A percentile compares a stretch with the other conserved stretches of the same genome.
Conservation (phyloP, 2,888 invertebrate species). For the Drosophila kanekoi region DNA sequence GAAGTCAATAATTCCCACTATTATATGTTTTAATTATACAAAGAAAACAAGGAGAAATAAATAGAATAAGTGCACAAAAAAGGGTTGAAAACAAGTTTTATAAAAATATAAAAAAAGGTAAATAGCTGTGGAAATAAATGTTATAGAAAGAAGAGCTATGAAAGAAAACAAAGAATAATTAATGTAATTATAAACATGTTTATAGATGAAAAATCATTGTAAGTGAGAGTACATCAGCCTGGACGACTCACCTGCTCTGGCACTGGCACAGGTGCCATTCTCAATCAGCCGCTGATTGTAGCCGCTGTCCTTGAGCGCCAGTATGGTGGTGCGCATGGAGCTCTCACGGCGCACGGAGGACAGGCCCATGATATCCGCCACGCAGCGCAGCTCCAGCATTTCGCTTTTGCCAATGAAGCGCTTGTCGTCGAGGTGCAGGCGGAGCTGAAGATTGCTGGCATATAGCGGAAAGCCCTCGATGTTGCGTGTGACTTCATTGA, state of each 20-base stretch:
- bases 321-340: constrained; percentile 80
- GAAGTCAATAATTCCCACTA: too few species aligned
- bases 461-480: constrained; percentile 83
- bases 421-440: constrained; percentile 84
- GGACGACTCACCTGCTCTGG: constrained; percentile 47
- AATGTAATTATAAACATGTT: too few species aligned
- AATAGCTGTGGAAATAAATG: too few species aligned
- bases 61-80: too few species aligned
- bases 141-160: too few species aligned
- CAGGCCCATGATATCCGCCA: constrained; percentile 82
- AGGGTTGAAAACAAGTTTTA: too few species aligned
- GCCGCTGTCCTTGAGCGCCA: constrained; percentile 83
- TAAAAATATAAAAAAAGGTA: too few species aligned
- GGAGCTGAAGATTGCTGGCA: constrained; percentile 83
- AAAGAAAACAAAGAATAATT: too few species aligned
- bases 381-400: constrained; percentile 83
- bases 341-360: constrained; percentile 79
- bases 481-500: constrained; percentile 84
- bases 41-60: too few species aligned
- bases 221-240: background rate
- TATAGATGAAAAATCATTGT: too few species aligned
- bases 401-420: constrained; percentile 83
- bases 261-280: constrained; percentile 61
- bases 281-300: constrained; percentile 84
- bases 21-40: too few species aligned